phyloP scores from a whole-genome alignment of 2,113 vertebrate species.

The Microcebus lehilahytsara region DNA sequence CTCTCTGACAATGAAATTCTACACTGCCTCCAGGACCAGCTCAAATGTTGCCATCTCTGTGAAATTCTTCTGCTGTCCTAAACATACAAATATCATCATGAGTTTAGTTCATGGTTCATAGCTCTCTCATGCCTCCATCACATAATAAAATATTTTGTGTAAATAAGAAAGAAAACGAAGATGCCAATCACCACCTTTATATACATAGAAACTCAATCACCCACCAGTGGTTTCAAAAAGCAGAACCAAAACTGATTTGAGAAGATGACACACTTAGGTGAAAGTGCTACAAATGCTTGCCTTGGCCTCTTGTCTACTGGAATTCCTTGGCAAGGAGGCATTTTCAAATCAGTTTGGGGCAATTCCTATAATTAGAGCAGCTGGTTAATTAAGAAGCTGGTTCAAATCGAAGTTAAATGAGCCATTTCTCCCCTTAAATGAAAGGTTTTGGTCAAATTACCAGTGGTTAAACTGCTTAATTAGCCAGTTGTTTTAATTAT shows the following conservation, averaged over 20 bases:
- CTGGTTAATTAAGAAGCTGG: conserved; percentile 69
- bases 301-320: background rate
- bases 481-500: conserved; percentile 66
- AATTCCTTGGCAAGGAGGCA: conserved; percentile 51
- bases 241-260: conserved; percentile 24
- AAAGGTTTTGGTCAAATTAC: conserved; percentile 66
- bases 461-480: conserved; percentile 69
- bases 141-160: conserved; percentile 20
- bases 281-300: background rate
- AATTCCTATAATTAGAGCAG: conserved; percentile 72
- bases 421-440: conserved; percentile 65
- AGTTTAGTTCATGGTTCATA: background rate
- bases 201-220: background rate
- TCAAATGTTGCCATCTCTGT: background rate
- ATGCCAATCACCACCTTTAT: background rate
- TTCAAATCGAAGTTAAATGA: conserved; percentile 64
- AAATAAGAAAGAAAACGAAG: conserved; percentile 23
- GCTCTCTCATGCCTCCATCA: background rate
- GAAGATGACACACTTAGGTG: conserved; percentile 27
- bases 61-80: background rate
- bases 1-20: background rate
- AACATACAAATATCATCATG: background rate
- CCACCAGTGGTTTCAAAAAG: conserved; percentile 28
- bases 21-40: background rate
- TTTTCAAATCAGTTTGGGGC: conserved; percentile 56